A percentile compares a stretch with the other conserved stretches of the same genome.
These are phyloP conservation scores for Sylvicola fuscatus DNA, from an alignment of 2,888 invertebrate genomes.

Conservation along the genomic window DNA sequence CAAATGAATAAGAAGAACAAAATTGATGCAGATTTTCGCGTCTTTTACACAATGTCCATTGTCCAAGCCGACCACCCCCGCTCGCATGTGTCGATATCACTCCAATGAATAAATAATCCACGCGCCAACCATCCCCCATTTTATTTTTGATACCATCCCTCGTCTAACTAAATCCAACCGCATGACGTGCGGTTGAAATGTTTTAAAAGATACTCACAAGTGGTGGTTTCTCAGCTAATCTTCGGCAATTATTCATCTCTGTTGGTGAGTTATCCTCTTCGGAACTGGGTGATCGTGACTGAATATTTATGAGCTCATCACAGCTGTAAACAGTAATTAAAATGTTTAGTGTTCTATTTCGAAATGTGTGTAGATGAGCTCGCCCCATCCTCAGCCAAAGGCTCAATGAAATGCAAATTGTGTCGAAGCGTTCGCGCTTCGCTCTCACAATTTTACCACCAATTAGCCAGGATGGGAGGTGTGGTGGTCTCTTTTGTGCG, in stretches of 20 bases:
- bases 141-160: too few relatives aligned
- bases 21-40: too few relatives aligned
- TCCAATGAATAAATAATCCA: slow-evolving; percentile 4
- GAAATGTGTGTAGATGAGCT: too few relatives aligned
- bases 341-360: neutral
- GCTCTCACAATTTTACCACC: too few relatives aligned
- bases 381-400: too few relatives aligned
- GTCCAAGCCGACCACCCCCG: too few relatives aligned
- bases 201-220: slow-evolving; percentile 24
- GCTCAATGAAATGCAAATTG: too few relatives aligned
- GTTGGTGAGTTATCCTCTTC: slow-evolving; percentile 78
- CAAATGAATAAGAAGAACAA: slow-evolving; percentile 3
- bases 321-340: slow-evolving; percentile 12
- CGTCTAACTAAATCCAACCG: too few relatives aligned
- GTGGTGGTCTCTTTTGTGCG: too few relatives aligned
- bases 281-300: slow-evolving; percentile 34
- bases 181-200: neutral
- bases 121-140: slow-evolving; percentile 3
- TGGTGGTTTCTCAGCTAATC: slow-evolving; percentile 62
- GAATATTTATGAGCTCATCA: slow-evolving; percentile 21
- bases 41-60: too few relatives aligned
- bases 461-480: too few relatives aligned
- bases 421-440: too few relatives aligned
- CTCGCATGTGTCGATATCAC: neutral
- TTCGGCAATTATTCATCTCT: slow-evolving; percentile 67